Base-by-base conservation (phyloP, 2,888 invertebrate genomes). In the Deilephila porcellus region DNA sequence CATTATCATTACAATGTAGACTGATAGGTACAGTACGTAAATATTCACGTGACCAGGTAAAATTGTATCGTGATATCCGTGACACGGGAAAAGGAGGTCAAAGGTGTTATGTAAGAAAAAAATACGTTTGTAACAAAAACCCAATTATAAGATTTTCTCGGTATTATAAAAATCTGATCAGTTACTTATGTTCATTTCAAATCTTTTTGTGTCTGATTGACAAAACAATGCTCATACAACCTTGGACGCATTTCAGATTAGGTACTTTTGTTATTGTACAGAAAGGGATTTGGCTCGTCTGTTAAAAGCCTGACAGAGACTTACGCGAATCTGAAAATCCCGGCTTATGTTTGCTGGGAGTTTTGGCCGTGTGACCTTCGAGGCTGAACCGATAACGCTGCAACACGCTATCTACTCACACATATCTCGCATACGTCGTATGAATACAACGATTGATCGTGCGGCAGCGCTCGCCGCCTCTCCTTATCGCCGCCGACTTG, bases 361-460 rank as follows among this genome's bases (percentile, higher is more conserved):
- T 84, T 85, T 84, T 80, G 83, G 81, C 79, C 80, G 81, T 76
- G 78, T 87, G 90, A 91, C 93, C 92, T 92, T 92, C 88, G 88
- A 73, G 80, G 76, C 80, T 81, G 83, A 84, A 82, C 83, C 81
- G 92, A 92, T 92, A 92, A 91, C 83, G 81, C 81, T 91, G 91
- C 91, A 92, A 81, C 85, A 84, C 78, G 80, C 79, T 84, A 84
- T 84, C 87, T 86, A 78, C 83, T 86, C 86, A 83, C 83, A 83
- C 83, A 84, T 91, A 88, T 88, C 86, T 86, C 82, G 76, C 82
- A 78, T 80, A 84, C 83, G 85, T 85, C 85, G 83, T 85, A 71
- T 34, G 86, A 81, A 83, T 85, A 88, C 85, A 78, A 87, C 91
- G 89, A 92, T 91, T 91, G 91, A 93, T 93, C 88, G 89, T 89